Evolutionary conservation across 2,113 vertebrate species (phyloP).

Genomic region (Stegostoma tigrinum): DNA sequence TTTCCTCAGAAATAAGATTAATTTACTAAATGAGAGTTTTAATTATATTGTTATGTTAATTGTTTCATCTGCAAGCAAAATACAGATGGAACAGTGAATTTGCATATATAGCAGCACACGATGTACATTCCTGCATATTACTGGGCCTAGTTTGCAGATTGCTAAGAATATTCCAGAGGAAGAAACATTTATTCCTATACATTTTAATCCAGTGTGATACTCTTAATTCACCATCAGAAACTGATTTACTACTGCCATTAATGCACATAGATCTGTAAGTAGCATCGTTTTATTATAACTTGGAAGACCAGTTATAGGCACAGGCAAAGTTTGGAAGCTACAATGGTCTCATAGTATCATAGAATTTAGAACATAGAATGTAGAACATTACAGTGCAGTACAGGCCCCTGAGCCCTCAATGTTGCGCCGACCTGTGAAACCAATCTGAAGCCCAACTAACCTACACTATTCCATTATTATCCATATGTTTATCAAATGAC

Average conservation of each 20-base stretch:
- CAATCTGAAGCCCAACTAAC: too few relatives aligned
- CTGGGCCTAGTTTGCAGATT: not conserved
- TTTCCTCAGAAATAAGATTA: constrained; percentile 17
- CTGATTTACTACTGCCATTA: not conserved
- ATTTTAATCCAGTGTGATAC: not conserved
- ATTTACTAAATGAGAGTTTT: constrained; percentile 21
- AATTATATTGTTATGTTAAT: constrained; percentile 15
- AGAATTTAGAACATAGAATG: too few relatives aligned
- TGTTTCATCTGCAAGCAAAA: not conserved
- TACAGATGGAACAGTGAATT: not conserved
- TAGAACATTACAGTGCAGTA: too few relatives aligned
- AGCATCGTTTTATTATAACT: not conserved
- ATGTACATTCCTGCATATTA: not conserved
- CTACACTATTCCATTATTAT: too few relatives aligned
- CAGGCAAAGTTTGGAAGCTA: not conserved
- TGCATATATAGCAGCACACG: not conserved
- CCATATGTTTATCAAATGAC: too few relatives aligned
- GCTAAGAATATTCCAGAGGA: not conserved
- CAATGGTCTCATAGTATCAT: too few relatives aligned
- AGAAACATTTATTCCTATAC: not conserved
- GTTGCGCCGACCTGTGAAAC: too few relatives aligned
- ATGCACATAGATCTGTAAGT: not conserved
- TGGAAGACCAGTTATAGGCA: not conserved
- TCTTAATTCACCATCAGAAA: not conserved
- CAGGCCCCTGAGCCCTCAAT: too few relatives aligned